Base-by-base conservation (phyloP, 2,113 vertebrate genomes). In the Phyllostomus hastatus region DNA sequence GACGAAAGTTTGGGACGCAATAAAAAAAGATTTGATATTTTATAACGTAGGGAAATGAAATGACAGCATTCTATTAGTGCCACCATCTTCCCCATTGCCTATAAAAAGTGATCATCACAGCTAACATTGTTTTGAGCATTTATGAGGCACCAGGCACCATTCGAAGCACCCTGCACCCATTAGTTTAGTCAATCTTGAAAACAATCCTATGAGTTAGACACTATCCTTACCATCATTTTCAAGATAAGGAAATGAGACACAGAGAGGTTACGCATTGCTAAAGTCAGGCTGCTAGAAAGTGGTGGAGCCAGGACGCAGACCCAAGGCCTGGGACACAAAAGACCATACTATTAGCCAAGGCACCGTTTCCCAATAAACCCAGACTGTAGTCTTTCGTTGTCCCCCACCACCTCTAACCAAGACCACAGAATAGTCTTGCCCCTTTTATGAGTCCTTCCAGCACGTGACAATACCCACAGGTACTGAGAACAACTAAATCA, bases 131-230 rank as follows among this genome's bases (percentile, higher is more conserved):
- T 91, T 38, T 78, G 24, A 88, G 41, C 35, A 78, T 54, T 94
- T 95, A 83, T 35, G 70, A 91, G 46, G 78, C 64, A 35, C 4
- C 17, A 38, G n/a, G 22, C 41, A 85, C 52, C 91, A 54, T 87
- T 83, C 38, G 73, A 87, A 97, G 69, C 72, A 72, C 69, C 19
- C 69, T 0, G 19, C 4, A 57, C 75, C 87, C 52, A 15, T 1
- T 61, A 50, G 84, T 54, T 94, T 95, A 81, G 76, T 88, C 73
- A 91, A 67, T 78, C 70, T 31, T 69, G 52, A 88, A 78, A 91
- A 95, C 20, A 84, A 76, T 52, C 41, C 59, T 70, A 5, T 26
- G 57, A 86, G 5, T 52, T 43, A 70, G 38, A 76, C 16, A 38
- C 10, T n/a, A 46, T 52, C 73, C 26, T 86, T 75, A 57, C 4